These are phyloP conservation scores for Ecliptopera silaceata DNA, from an alignment of 2,888 invertebrate species.

Conservation along the genomic window DNA sequence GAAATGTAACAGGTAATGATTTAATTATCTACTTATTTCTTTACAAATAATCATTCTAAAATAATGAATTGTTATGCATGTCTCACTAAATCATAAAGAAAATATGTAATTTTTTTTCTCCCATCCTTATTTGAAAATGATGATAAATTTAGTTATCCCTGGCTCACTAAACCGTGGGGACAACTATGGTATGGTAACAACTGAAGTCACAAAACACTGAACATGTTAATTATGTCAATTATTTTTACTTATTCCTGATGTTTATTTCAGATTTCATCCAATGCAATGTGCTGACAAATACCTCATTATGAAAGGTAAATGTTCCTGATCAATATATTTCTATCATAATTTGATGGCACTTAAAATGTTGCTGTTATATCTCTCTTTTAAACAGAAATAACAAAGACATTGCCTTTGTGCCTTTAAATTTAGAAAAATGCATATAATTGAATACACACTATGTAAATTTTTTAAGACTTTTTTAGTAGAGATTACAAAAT, in stretches of 20 bases:
- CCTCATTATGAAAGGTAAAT: neutral
- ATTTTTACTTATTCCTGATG: neutral
- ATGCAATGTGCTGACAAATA: neutral
- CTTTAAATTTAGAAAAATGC: no score
- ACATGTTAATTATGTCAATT: neutral
- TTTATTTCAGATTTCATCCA: neutral
- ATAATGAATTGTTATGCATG: constrained; percentile 70
- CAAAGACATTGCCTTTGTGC: no score
- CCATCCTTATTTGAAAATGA: no score
- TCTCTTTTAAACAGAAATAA: no score
- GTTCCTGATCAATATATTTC: no score
- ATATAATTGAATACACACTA: no score
- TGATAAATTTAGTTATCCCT: constrained; percentile 74
- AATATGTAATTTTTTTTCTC: no score
- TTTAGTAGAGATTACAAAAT: neutral
- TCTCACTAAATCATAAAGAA: constrained; percentile 64
- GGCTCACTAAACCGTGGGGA: constrained; percentile 65
- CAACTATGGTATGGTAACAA: constrained; percentile 64
- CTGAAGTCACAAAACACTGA: no score
- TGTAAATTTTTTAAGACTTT: no score
- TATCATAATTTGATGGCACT: no score
- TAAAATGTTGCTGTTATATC: no score
- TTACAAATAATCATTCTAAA: neutral
- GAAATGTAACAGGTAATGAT: constrained; percentile 1
- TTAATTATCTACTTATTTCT: neutral